Percentiles rank a stretch among this genome's conserved stretches.
Conservation (phyloP, 1,140 invertebrate species). For the Leptinotarsa defecta region DNA sequence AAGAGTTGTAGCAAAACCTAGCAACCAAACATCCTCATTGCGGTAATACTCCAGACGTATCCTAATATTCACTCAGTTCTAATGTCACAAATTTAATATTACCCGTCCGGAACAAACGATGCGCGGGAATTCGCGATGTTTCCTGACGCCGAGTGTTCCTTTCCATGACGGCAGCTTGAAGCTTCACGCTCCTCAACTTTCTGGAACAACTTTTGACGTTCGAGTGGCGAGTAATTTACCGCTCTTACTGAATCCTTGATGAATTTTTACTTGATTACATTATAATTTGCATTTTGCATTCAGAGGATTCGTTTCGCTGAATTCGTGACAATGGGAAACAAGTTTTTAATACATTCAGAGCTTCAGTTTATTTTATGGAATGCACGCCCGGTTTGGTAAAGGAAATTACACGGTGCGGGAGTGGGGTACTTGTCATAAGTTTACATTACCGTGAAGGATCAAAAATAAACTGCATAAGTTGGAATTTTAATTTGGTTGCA, state of each 20-base stretch:
- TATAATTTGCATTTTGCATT: constrained; percentile 1
- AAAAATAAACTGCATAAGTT: no score
- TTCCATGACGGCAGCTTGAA: background rate
- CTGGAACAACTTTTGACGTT: constrained; percentile 1
- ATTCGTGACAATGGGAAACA: background rate
- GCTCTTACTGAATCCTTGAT: background rate
- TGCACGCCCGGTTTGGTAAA: no score
- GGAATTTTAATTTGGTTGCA: no score
- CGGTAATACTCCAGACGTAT: no score
- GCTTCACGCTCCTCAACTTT: background rate
- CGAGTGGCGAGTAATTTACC: background rate
- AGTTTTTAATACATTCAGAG: background rate
- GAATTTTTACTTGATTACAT: background rate
- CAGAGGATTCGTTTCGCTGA: background rate
- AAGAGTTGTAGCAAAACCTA: no score
- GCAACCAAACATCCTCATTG: no score
- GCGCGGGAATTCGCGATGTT: background rate
- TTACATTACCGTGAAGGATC: no score
- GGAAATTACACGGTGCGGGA: no score
- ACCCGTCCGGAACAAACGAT: background rate
- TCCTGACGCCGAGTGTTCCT: background rate
- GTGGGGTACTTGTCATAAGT: no score
- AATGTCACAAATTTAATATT: background rate
- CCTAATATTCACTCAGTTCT: no score
- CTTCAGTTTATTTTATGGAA: background rate